Evolutionary conservation across 2,888 invertebrate genomes (phyloP).

Genomic region (Campoplex nolae): DNA sequence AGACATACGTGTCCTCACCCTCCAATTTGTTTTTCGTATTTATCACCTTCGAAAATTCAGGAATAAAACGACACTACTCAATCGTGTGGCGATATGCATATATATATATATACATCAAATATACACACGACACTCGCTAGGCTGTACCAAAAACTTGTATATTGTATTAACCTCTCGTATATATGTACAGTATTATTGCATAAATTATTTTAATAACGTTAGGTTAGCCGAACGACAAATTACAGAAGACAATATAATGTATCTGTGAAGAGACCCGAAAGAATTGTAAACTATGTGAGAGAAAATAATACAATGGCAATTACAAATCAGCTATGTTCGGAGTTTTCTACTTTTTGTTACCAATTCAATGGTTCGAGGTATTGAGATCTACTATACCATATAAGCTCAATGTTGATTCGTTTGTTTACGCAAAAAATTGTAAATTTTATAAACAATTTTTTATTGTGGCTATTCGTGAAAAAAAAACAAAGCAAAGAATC

Average conservation of each 20-base stretch:
- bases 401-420: too few species aligned
- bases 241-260: slow-evolving; percentile 71
- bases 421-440: too few species aligned
- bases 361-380: background rate
- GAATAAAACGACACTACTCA: slow-evolving; percentile 37
- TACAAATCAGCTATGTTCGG: background rate
- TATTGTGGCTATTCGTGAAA: too few species aligned
- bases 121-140: slow-evolving; percentile 53
- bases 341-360: background rate
- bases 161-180: slow-evolving; percentile 66
- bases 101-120: background rate
- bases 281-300: slow-evolving; percentile 44
- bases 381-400: too few species aligned
- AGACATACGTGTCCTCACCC: slow-evolving; percentile 11
- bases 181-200: slow-evolving; percentile 78
- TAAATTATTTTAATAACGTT: slow-evolving; percentile 76
- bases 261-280: slow-evolving; percentile 49
- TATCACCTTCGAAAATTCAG: slow-evolving; percentile 13
- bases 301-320: slow-evolving; percentile 52
- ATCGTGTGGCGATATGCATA: slow-evolving; percentile 28
- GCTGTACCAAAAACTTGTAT: slow-evolving; percentile 65
- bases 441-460: too few species aligned
- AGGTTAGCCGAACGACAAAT: slow-evolving; percentile 64
- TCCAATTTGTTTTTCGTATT: background rate
- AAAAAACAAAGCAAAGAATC: too few species aligned